A percentile compares a stretch with the other conserved stretches of the same genome.
Conservation (phyloP, 2,888 invertebrate genomes). For the Oxyteleia sp. region DNA sequence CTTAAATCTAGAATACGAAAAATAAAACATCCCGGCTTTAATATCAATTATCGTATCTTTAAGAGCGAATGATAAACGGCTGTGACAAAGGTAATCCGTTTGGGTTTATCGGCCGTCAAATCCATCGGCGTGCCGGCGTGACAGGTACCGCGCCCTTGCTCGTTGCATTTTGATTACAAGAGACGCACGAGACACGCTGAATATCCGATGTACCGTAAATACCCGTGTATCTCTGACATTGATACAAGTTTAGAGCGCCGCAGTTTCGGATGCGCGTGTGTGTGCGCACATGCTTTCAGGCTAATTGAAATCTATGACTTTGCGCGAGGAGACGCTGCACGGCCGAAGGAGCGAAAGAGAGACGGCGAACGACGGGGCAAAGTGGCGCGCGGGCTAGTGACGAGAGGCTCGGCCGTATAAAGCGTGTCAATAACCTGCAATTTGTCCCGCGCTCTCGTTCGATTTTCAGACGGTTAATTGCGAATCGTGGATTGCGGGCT, state of each 20-base stretch:
- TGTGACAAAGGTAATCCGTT: slow-evolving; percentile 66
- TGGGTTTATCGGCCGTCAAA: slow-evolving; percentile 71
- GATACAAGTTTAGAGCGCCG: slow-evolving; percentile 71
- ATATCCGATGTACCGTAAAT: slow-evolving; percentile 70
- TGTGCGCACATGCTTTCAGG: slow-evolving; percentile 66
- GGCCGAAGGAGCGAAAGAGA: slow-evolving; percentile 26
- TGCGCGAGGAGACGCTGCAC: too few species aligned
- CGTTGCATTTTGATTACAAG: slow-evolving; percentile 74
- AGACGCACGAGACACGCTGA: slow-evolving; percentile 67
- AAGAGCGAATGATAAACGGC: slow-evolving; percentile 41
- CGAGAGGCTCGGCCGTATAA: slow-evolving; percentile 68
- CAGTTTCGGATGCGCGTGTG: slow-evolving; percentile 71
- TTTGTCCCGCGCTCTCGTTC: slow-evolving; percentile 70
- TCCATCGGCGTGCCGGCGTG: slow-evolving; percentile 49
- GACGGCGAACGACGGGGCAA: slow-evolving; percentile 28
- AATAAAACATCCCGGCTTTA: slow-evolving; percentile 28
- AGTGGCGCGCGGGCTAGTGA: slow-evolving; percentile 68
- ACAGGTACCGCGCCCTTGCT: slow-evolving; percentile 58
- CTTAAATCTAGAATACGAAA: slow-evolving; percentile 1
- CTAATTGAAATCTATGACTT: slow-evolving; percentile 86
- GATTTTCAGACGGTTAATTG: slow-evolving; percentile 71
- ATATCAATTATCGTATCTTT: slow-evolving; percentile 55
- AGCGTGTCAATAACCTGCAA: slow-evolving; percentile 72
- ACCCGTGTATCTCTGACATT: slow-evolving; percentile 76
- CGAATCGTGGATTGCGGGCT: slow-evolving; percentile 62